Base-by-base conservation (phyloP, 2,888 invertebrate genomes). In the Orthosia incerta region DNA sequence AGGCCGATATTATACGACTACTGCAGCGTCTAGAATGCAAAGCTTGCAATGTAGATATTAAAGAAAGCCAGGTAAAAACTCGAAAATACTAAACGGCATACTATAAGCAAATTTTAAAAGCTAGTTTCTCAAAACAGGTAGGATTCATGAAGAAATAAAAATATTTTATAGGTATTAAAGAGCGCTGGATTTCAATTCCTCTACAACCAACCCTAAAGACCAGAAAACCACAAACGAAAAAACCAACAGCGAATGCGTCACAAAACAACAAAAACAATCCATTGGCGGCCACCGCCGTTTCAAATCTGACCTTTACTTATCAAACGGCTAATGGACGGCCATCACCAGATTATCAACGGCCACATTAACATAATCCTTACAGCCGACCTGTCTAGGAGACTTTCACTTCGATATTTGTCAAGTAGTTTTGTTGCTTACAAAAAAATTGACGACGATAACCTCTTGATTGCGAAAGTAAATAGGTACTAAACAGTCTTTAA, bases 271-370 rank as follows among this genome's bases (percentile, higher is more conserved):
- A 63, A 31, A 73, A 11, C 61, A 45, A 68, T 80, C 61, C 75
- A 78, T 63, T 65, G 76, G 64, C 73, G 65, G 68, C 64, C 70
- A 39, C 56, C 55, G 53, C 59, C 69, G 75, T 81, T 82, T 89
- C 68, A 86, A 85, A 68, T 86, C 31, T 87, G 91, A 94, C 94
- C 94, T 94, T 94, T 93, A 81, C 85, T 93, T 94, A 93, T 93
- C 92, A 83, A 70, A 77, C 74, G 53, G 80, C 91, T 93, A 93
- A 94, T 93, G 92, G 93, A 91, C 69, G 77, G 79, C 88, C 85
- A 89, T 89, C 88, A 86, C 61, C 82, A 82, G 85, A 86, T 82
- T 84, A 89, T 83, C 80, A 80, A 63, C 80, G 78, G 74, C 63
- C 64, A 82, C 82, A 89, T 90, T 92, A 90, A 82, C 87, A 90